These are phyloP conservation scores for Macrocentrus cingulum DNA, from an alignment of 1,140 invertebrate genomes.

Conservation along the genomic window DNA sequence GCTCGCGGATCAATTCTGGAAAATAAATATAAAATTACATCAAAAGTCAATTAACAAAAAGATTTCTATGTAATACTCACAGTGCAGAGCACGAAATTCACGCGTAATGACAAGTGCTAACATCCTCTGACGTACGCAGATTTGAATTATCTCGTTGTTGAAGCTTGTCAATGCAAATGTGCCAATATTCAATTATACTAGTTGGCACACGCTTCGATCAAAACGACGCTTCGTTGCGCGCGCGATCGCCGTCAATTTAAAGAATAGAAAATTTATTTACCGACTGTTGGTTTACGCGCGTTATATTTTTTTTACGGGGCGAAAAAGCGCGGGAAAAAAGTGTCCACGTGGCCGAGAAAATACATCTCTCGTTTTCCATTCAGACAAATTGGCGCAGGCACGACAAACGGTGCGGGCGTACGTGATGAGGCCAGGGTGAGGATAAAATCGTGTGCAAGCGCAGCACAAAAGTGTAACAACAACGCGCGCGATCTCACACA, in stretches of 20 bases:
- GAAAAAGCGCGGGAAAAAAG: conserved; percentile 12
- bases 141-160: conserved; percentile 60
- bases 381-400: conserved; percentile 13
- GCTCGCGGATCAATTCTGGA: too few relatives aligned
- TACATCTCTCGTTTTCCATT: too few relatives aligned
- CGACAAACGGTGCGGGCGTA: conserved; percentile 16
- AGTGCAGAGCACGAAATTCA: too few relatives aligned
- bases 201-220: conserved; percentile 58
- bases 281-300: too few relatives aligned
- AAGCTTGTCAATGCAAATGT: conserved; percentile 60
- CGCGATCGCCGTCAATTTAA: neutral
- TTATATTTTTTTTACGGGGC: too few relatives aligned
- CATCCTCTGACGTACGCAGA: conserved; percentile 33
- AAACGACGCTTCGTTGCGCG: too few relatives aligned
- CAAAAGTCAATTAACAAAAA: too few relatives aligned
- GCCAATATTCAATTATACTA: conserved; percentile 58
- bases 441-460: neutral
- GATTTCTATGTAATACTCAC: too few relatives aligned
- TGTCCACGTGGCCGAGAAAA: too few relatives aligned
- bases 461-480: conserved; percentile 15
- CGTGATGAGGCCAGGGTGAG: conserved; percentile 5
- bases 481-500: conserved; percentile 22
- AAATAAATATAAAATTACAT: too few relatives aligned
- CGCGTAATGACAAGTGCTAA: too few relatives aligned
- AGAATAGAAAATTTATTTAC: too few relatives aligned